Percentiles rank a stretch among this genome's conserved stretches.
Conservation (phyloP, 2,888 invertebrate genomes). For the Cataglyphis albicans region DNA sequence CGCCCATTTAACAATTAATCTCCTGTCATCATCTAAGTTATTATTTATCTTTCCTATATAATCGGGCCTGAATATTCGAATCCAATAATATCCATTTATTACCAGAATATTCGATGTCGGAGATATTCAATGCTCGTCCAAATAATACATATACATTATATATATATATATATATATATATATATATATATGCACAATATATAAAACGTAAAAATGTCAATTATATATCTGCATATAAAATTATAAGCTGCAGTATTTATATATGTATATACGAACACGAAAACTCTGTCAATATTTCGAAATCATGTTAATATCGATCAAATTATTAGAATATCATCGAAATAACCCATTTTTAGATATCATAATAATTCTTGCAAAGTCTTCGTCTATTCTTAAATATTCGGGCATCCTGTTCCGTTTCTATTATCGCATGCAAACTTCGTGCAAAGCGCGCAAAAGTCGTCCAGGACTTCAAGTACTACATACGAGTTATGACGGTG, state of each 20-base stretch:
- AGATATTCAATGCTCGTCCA: conserved; percentile 2
- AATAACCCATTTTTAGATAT: conserved; percentile 3
- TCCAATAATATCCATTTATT: conserved; percentile 43
- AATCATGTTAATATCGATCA: not conserved
- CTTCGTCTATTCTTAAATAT: conserved; percentile 14
- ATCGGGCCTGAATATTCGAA: conserved; percentile 26
- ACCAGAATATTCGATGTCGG: conserved; percentile 26
- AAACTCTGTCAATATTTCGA: not conserved
- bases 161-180: not conserved
- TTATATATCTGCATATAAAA: not conserved
- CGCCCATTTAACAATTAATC: conserved; percentile 19
- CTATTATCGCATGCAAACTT: conserved; percentile 44
- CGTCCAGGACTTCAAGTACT: conserved; percentile 12
- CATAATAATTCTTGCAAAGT: conserved; percentile 13
- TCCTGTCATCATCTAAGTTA: conserved; percentile 19
- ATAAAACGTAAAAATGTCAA: not conserved
- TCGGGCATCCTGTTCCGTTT: not conserved
- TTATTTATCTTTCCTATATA: conserved; percentile 25
- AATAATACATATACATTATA: conserved; percentile 6
- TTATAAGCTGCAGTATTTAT: not conserved
- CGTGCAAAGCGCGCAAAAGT: not conserved
- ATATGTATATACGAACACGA: conserved; percentile 8
- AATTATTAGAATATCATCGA: conserved; percentile 1
- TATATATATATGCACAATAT: too few species aligned
- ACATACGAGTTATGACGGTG: conserved; percentile 25